Percentiles rank a stretch among this genome's conserved stretches.
Conservation (phyloP, 2,797 vertebrate genomes). For the Sciurus vulgaris region DNA sequence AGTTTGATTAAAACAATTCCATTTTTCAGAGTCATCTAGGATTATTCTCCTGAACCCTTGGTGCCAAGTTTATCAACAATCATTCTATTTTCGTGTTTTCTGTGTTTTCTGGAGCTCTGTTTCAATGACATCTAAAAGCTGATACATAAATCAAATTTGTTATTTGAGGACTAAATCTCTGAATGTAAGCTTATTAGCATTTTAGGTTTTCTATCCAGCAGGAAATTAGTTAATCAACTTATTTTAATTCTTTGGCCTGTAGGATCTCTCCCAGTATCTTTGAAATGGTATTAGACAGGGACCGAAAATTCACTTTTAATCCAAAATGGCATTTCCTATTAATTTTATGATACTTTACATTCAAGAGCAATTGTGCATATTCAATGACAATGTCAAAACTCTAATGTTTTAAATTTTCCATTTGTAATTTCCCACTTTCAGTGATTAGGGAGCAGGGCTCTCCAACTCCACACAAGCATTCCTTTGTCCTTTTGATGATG, state of each 20-base stretch:
- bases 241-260: conserved; percentile 87
- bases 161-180: conserved; percentile 81
- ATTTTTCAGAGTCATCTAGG: not conserved
- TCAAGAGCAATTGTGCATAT: not conserved
- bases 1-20: not conserved
- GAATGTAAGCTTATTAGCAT: conserved; percentile 86
- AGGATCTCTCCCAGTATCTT: conserved; percentile 85
- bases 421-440: not conserved
- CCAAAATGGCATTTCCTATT: conserved; percentile 30
- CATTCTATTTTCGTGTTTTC: conserved; percentile 13
- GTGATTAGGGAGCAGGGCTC: not conserved
- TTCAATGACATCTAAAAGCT: conserved; percentile 72
- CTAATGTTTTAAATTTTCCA: not conserved
- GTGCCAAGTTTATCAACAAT: not conserved
- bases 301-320: conserved; percentile 82
- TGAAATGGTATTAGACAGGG: conserved; percentile 86
- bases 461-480: not conserved
- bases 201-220: conserved; percentile 84
- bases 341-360: conserved; percentile 37
- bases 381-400: not conserved
- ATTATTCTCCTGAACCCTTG: not conserved
- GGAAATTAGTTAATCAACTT: conserved; percentile 89
- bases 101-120: not conserved
- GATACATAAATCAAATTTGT: conserved; percentile 84
- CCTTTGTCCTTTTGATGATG: not conserved